These are phyloP conservation scores for Paradoxurus hermaphroditus DNA, from an alignment of 2,113 vertebrate species.

Conservation along the genomic window DNA sequence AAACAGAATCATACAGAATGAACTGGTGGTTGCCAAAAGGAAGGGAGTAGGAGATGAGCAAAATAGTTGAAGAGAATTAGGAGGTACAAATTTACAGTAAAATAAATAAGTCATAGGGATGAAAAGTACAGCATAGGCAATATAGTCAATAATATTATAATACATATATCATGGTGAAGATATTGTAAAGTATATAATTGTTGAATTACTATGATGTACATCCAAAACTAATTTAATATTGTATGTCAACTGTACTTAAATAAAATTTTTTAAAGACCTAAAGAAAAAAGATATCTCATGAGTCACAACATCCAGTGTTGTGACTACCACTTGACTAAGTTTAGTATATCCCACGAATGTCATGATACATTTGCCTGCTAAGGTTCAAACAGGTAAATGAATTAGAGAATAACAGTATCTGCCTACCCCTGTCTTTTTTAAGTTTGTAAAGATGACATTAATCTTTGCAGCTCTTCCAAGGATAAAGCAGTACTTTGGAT, in stretches of 20 bases:
- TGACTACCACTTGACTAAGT: neutral
- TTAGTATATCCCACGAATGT: neutral
- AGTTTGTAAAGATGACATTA: neutral
- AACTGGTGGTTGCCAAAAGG: neutral
- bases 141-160: neutral
- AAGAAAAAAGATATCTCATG: neutral
- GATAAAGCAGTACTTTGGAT: neutral
- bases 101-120: neutral
- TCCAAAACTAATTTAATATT: neutral
- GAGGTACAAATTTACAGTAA: neutral
- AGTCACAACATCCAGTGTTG: neutral
- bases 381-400: neutral
- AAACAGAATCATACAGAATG: neutral
- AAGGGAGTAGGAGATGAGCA: neutral
- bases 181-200: neutral
- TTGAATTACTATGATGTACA: neutral
- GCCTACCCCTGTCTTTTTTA: too few species aligned
- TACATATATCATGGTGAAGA: neutral
- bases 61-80: neutral
- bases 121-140: neutral
- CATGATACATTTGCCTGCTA: neutral
- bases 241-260: neutral
- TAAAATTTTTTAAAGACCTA: neutral
- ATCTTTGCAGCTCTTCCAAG: neutral
- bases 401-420: neutral